A percentile compares a stretch with the other conserved stretches of the same genome.
Evolutionary conservation across 2,888 invertebrate genomes (phyloP).

Genomic region (Xestia sexstrigata): DNA sequence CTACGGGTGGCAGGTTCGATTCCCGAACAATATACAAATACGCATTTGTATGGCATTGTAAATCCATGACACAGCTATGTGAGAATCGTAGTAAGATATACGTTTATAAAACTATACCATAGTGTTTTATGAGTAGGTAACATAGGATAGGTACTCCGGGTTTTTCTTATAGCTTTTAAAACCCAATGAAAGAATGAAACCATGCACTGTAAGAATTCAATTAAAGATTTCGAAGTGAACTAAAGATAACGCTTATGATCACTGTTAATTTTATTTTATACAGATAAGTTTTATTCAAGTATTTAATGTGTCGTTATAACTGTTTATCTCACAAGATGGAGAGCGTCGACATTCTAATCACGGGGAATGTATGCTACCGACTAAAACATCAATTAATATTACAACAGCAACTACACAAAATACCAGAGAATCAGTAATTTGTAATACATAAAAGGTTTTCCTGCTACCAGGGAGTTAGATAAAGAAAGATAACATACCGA

Average conservation of each 20-base stretch:
- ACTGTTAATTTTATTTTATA: slow-evolving; percentile 3
- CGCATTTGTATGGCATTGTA: neutral
- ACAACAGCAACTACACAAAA: slow-evolving; percentile 43
- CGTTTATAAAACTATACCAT: too few species aligned
- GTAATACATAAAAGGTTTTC: slow-evolving; percentile 55
- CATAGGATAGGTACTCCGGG: neutral
- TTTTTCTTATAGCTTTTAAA: neutral
- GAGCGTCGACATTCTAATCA: slow-evolving; percentile 47
- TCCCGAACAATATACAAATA: neutral
- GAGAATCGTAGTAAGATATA: neutral
- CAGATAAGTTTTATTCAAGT: neutral
- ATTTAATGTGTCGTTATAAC: slow-evolving; percentile 34
- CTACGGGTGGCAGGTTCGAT: neutral
- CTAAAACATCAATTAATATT: slow-evolving; percentile 55
- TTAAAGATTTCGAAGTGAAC: neutral
- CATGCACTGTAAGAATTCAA: neutral
- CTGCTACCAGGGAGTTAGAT: slow-evolving; percentile 35
- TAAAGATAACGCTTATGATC: too few species aligned
- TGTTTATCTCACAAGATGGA: slow-evolving; percentile 18
- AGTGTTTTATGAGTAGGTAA: neutral
- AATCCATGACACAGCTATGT: neutral
- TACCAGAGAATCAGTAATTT: slow-evolving; percentile 58
- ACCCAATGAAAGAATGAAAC: neutral
- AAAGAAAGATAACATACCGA: slow-evolving; percentile 57
- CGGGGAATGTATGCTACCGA: slow-evolving; percentile 49